phyloP scores from a whole-genome alignment of 1,140 invertebrate species.

The Ips nitidus region DNA sequence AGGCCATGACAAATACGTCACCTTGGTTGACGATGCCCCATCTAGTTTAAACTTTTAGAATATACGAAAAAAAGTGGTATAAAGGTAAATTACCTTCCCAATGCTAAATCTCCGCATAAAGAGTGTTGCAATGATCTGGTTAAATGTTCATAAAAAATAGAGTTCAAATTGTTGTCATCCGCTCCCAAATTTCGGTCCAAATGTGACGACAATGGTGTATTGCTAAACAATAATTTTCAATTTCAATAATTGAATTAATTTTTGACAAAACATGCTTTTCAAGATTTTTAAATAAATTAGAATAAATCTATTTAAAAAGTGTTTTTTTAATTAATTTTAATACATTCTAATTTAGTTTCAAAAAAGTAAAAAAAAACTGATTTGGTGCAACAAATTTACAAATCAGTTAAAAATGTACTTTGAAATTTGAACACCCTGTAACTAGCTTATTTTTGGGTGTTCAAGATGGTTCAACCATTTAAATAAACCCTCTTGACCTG shows the following conservation, averaged over 20 bases:
- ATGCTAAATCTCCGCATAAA: slow-evolving; percentile 88
- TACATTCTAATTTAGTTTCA: too few species aligned
- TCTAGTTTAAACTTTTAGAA: slow-evolving; percentile 50
- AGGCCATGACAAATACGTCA: slow-evolving; percentile 96
- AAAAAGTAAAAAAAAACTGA: too few species aligned
- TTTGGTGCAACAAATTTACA: too few species aligned
- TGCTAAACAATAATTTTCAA: slow-evolving; percentile 51
- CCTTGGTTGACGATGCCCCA: slow-evolving; percentile 93
- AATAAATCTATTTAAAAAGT: not conserved
- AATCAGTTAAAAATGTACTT: too few species aligned
- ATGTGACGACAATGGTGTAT: slow-evolving; percentile 92
- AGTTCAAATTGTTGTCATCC: slow-evolving; percentile 99
- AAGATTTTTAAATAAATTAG: not conserved
- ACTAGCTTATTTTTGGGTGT: too few species aligned
- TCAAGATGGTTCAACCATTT: too few species aligned
- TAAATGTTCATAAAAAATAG: slow-evolving; percentile 99
- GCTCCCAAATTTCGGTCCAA: slow-evolving; percentile 92
- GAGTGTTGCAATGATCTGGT: slow-evolving; percentile 93
- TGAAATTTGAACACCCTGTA: too few species aligned
- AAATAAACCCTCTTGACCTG: too few species aligned
- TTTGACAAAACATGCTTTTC: not conserved
- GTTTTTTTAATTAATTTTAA: too few species aligned
- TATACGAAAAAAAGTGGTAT: not conserved
- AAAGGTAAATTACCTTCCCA: slow-evolving; percentile 61
- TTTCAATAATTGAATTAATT: not conserved